phyloP scores from a whole-genome alignment of 2,113 vertebrate species.

The Corydoras maculifer region DNA sequence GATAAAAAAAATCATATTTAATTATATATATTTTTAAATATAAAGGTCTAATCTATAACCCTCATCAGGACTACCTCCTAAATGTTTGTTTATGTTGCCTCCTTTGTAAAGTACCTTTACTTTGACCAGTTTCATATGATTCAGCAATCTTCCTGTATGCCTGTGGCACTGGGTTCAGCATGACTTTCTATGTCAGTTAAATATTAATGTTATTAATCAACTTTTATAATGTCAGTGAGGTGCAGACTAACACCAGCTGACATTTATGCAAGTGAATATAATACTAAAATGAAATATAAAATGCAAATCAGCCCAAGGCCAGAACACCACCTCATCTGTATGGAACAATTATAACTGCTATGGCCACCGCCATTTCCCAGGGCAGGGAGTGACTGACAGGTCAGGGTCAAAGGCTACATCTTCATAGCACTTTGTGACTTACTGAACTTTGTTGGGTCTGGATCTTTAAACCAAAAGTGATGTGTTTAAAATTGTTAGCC shows the following conservation, averaged over 20 bases:
- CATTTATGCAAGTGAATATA: constrained; percentile 76
- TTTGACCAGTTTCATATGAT: background rate
- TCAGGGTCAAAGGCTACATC: constrained; percentile 41
- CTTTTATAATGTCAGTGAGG: constrained; percentile 70
- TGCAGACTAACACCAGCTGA: constrained; percentile 60
- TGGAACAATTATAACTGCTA: constrained; percentile 43
- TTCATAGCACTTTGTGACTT: background rate
- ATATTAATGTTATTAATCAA: constrained; percentile 69
- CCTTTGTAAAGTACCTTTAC: too few relatives aligned
- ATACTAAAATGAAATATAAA: constrained; percentile 60
- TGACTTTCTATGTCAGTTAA: constrained; percentile 55
- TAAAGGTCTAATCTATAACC: too few relatives aligned
- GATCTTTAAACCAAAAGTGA: too few relatives aligned
- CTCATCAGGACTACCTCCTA: too few relatives aligned
- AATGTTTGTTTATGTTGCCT: too few relatives aligned
- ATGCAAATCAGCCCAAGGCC: constrained; percentile 61
- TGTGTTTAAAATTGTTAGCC: too few relatives aligned
- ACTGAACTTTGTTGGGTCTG: too few relatives aligned
- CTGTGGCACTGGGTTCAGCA: constrained; percentile 15
- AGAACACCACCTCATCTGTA: constrained; percentile 42
- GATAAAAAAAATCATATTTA: too few relatives aligned
- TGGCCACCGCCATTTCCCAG: constrained; percentile 10
- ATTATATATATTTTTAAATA: too few relatives aligned
- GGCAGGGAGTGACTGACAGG: constrained; percentile 25
- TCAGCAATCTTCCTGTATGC: constrained; percentile 3